Conservation (phyloP, 2,797 vertebrate genomes). For the Luscinia luscinia region DNA sequence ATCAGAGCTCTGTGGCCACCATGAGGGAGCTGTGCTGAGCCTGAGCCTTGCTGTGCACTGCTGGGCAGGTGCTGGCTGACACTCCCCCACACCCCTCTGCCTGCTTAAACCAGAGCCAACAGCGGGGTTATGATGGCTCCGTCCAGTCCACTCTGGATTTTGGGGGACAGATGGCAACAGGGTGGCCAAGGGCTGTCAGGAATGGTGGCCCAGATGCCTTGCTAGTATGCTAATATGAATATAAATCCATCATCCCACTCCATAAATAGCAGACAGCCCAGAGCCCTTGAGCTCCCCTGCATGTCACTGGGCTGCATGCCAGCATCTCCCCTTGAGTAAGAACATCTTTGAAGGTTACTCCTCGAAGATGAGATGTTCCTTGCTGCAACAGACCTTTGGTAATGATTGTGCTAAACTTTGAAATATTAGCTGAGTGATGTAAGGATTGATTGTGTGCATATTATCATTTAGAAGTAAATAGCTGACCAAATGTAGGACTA, state of each 20-base stretch:
- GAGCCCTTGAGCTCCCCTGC: not conserved
- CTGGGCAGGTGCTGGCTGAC: not conserved
- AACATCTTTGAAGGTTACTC: not conserved
- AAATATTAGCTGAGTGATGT: not conserved
- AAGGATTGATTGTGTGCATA: not conserved
- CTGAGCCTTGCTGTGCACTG: rapidly evolving
- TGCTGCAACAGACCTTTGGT: not conserved
- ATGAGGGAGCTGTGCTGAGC: not conserved
- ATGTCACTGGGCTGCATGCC: rapidly evolving
- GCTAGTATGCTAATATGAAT: too few relatives aligned
- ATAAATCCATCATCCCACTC: not conserved
- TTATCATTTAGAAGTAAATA: not conserved
- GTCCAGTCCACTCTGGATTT: not conserved
- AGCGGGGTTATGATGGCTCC: not conserved
- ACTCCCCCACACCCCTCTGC: rapidly evolving
- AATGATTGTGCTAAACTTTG: not conserved
- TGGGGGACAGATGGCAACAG: not conserved
- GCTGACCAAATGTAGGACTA: not conserved
- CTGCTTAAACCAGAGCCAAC: not conserved
- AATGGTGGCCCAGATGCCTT: not conserved
- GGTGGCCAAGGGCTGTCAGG: not conserved
- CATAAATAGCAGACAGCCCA: not conserved
- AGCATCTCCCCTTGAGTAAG: not conserved
- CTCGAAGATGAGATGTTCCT: rapidly evolving
- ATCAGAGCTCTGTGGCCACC: not conserved